Evolutionary conservation across 2,888 invertebrate genomes (phyloP).

Genomic region (Salpingus planirostris): DNA sequence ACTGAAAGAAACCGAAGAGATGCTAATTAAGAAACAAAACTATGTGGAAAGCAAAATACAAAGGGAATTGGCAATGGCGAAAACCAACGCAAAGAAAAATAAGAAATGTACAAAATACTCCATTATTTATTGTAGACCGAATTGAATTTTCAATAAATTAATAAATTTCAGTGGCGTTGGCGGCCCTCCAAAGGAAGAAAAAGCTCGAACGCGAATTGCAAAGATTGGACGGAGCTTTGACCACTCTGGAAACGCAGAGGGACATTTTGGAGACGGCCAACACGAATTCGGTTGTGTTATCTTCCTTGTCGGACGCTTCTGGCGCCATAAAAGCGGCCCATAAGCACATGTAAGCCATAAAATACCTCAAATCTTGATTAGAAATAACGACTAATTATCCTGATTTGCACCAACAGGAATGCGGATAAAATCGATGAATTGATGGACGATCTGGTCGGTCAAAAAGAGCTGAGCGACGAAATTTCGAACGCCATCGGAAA

Average conservation of each 20-base stretch:
- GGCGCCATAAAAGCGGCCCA: conserved; percentile 94
- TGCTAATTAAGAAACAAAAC: conserved; percentile 92
- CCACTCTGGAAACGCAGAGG: conserved; percentile 92
- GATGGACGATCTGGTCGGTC: conserved; percentile 98
- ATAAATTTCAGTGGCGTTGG: conserved; percentile 68
- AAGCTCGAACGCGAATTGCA: conserved; percentile 90
- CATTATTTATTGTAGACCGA: too few relatives aligned
- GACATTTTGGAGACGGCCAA: conserved; percentile 94
- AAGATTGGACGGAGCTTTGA: conserved; percentile 94
- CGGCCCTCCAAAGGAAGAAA: conserved; percentile 94
- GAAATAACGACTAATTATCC: neutral
- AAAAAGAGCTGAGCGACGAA: conserved; percentile 95
- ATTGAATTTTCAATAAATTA: neutral
- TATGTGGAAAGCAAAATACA: conserved; percentile 92
- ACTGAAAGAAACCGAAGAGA: conserved; percentile 89
- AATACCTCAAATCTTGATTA: too few relatives aligned
- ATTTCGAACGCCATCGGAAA: conserved; percentile 97
- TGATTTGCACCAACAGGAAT: conserved; percentile 53
- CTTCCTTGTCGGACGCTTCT: conserved; percentile 90
- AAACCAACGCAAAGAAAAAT: conserved; percentile 88
- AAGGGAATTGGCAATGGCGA: conserved; percentile 73
- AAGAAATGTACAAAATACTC: too few relatives aligned
- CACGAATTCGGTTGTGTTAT: conserved; percentile 92
- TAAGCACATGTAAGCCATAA: conserved; percentile 69
- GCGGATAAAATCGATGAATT: conserved; percentile 96